Conservation (phyloP, 1,140 invertebrate species). For the Drosophila bipectinata region DNA sequence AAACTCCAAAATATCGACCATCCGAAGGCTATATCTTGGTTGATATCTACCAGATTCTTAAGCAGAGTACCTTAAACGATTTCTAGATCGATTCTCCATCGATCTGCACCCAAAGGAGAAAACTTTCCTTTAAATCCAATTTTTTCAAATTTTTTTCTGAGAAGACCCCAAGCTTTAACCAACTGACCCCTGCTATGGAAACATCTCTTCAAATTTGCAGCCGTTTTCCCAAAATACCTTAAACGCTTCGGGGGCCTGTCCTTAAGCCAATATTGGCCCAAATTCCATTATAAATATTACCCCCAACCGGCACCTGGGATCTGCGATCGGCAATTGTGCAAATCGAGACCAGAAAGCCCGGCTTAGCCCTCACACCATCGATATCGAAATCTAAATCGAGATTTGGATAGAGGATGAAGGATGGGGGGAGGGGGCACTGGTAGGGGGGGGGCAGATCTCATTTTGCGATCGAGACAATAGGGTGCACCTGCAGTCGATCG, state of each 20-base stretch:
- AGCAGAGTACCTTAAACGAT: too few relatives aligned
- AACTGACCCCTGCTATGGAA: too few relatives aligned
- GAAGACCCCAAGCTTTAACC: too few relatives aligned
- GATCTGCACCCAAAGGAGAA: too few relatives aligned
- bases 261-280: neutral
- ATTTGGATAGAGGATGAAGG: neutral
- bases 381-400: neutral
- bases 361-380: conserved; percentile 28
- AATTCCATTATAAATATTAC: neutral
- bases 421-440: neutral
- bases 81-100: too few relatives aligned
- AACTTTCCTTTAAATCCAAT: too few relatives aligned
- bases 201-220: too few relatives aligned
- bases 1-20: too few relatives aligned
- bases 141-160: too few relatives aligned
- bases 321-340: conserved; percentile 38
- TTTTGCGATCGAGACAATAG: conserved; percentile 34
- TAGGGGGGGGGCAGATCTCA: conserved; percentile 1
- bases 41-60: too few relatives aligned
- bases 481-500: conserved; percentile 66
- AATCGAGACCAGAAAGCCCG: conserved; percentile 44
- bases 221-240: too few relatives aligned
- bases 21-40: too few relatives aligned
- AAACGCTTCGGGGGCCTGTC: neutral
- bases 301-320: neutral